Percentiles rank a stretch among this genome's conserved stretches.
phyloP scores from a whole-genome alignment of 2,113 vertebrate species.

The Thalassarche chlororhynchos region DNA sequence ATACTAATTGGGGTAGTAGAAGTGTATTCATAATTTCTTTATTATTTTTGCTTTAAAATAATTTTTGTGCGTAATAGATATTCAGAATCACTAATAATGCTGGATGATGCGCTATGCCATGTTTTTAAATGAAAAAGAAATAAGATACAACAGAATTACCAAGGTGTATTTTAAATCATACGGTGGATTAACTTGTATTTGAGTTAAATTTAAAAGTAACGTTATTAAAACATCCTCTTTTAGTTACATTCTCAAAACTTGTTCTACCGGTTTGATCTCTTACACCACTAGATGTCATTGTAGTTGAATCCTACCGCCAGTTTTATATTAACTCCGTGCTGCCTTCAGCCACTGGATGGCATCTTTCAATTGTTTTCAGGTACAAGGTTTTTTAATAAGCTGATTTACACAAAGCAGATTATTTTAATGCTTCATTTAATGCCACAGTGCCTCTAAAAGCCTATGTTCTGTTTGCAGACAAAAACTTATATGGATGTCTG shows the following conservation, averaged over 20 bases:
- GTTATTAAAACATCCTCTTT: background rate
- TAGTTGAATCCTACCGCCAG: background rate
- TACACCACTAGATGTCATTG: conserved; percentile 59
- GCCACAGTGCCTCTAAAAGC: background rate
- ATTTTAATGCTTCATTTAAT: background rate
- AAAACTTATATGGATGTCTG: background rate
- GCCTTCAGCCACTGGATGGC: conserved; percentile 65
- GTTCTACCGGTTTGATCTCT: background rate
- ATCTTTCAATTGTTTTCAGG: conserved; percentile 23
- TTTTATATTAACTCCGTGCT: background rate
- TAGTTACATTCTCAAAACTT: background rate
- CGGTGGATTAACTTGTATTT: rapidly evolving
- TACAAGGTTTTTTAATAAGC: background rate
- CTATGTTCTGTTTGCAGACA: background rate
- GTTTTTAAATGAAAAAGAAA: background rate
- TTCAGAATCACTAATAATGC: background rate
- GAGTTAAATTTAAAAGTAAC: background rate
- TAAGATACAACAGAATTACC: background rate
- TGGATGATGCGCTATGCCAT: background rate
- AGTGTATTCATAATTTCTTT: background rate
- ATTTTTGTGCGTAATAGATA: background rate
- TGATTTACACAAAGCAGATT: background rate
- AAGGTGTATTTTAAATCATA: background rate
- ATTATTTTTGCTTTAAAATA: background rate
- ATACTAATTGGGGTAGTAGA: background rate